Base-by-base conservation (phyloP, 2,888 invertebrate species). In the Drosophila meridionalis region DNA sequence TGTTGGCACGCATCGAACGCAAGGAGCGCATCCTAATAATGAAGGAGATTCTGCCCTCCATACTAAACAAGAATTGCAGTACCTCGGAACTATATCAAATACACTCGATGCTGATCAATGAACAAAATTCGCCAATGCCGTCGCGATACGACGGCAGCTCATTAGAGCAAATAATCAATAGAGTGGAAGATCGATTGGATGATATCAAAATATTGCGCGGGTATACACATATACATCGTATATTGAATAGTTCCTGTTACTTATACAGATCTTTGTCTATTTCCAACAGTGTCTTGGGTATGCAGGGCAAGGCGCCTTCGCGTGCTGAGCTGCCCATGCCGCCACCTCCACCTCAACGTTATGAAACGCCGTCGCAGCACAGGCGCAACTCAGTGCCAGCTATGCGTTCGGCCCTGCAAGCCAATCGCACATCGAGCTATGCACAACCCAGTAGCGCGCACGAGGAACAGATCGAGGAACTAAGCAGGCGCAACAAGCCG, bases 371-470 rank as follows among this genome's bases (percentile, higher is more conserved):
- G 3, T 58, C 50, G 43, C 64, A 42, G 12, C 43, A 53, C 20
- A 67, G 73, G 34, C 79, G 80, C 26, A 76, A 56, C 43, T 66
- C 76, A 0, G 26, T 86, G 66, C 73, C 77, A 9, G 36, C 65
- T 14, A 81, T 79, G 66, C 77, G 77, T 40, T 65, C 77, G 12
- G 34, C 73, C 4, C 26, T 48, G 26, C 58, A 58, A 56, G 71
- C 58, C 14, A 42, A 68, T 36, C 60, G 59, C 26, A 32, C 73
- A 2, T 12, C 63, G 8, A 4, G 5, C 2, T 76, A 56, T 60
- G 96, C 96, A 0, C 94, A 96, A 0, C 96, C 89, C 96, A 96
- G 12, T 0, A 95, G 96, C 0, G 96, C 96, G n/a, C 95, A 96
- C 89, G 94, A 96, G 78, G 96, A 96, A 78, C 96, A 97, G 92